Conservation (phyloP, 1,140 invertebrate genomes). For the Diachasmimorpha longicaudata region DNA sequence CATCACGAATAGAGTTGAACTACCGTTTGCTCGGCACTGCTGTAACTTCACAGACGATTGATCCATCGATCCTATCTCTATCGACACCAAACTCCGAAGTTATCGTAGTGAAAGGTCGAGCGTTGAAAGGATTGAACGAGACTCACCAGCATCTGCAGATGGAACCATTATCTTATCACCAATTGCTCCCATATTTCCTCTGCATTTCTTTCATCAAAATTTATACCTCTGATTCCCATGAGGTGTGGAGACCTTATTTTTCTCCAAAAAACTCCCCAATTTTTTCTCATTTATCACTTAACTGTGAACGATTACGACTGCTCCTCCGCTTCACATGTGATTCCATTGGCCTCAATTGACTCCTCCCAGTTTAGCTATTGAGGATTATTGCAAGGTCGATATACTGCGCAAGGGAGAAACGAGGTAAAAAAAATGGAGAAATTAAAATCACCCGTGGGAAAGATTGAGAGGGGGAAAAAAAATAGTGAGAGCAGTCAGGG, state of each 20-base stretch:
- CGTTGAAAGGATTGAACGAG: not conserved
- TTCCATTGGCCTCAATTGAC: not conserved
- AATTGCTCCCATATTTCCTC: not conserved
- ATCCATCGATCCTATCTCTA: slow-evolving; percentile 26
- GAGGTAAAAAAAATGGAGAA: not conserved
- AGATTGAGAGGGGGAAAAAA: not conserved
- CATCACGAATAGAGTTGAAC: slow-evolving; percentile 21
- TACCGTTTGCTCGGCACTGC: slow-evolving; percentile 24
- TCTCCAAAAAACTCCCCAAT: too few relatives aligned
- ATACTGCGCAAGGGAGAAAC: not conserved
- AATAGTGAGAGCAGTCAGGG: not conserved
- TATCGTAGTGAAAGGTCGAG: not conserved
- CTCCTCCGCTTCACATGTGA: not conserved
- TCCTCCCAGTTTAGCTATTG: not conserved
- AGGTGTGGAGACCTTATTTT: too few relatives aligned
- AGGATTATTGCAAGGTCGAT: not conserved
- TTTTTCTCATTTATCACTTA: too few relatives aligned
- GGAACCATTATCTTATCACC: not conserved
- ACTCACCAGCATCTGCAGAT: not conserved
- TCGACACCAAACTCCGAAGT: not conserved
- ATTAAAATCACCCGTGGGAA: not conserved
- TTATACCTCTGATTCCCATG: not conserved
- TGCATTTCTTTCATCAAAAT: not conserved
- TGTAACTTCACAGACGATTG: slow-evolving; percentile 24
- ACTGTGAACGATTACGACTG: not conserved